phyloP scores from a whole-genome alignment of 2,888 invertebrate genomes.

The Ceriagrion tenellum region DNA sequence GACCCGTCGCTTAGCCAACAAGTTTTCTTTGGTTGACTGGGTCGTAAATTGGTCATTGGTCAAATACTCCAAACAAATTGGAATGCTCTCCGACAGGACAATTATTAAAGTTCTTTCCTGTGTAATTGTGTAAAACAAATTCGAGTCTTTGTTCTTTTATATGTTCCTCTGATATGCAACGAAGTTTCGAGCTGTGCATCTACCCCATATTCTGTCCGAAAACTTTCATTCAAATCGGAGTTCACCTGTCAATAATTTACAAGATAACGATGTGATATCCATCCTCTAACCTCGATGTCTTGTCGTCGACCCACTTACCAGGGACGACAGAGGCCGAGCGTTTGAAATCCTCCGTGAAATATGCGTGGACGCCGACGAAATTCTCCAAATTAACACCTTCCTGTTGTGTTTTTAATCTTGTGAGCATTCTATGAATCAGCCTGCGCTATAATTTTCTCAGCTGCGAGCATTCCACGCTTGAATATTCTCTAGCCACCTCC shows the following conservation, averaged over 20 bases:
- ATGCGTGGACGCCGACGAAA: not conserved
- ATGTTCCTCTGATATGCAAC: too few relatives aligned
- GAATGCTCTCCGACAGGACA: too few relatives aligned
- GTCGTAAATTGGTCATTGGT: too few relatives aligned
- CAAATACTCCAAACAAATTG: too few relatives aligned
- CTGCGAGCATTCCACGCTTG: not conserved
- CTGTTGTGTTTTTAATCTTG: not conserved
- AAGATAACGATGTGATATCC: not conserved
- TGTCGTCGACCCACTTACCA: not conserved
- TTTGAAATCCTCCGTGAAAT: not conserved
- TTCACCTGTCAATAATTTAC: not conserved
- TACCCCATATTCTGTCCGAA: not conserved
- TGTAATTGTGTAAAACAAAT: too few relatives aligned
- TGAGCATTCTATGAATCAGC: not conserved
- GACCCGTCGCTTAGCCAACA: too few relatives aligned
- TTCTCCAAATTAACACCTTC: not conserved
- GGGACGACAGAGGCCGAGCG: not conserved
- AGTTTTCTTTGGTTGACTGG: too few relatives aligned
- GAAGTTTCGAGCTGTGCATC: too few relatives aligned
- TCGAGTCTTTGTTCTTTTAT: too few relatives aligned
- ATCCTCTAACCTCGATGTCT: not conserved
- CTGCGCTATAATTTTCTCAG: not conserved
- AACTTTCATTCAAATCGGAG: not conserved
- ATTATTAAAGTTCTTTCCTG: too few relatives aligned
- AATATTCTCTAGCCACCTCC: not conserved